Conservation (phyloP, 1,140 invertebrate genomes). For the Anoplolepis gracilipes region DNA sequence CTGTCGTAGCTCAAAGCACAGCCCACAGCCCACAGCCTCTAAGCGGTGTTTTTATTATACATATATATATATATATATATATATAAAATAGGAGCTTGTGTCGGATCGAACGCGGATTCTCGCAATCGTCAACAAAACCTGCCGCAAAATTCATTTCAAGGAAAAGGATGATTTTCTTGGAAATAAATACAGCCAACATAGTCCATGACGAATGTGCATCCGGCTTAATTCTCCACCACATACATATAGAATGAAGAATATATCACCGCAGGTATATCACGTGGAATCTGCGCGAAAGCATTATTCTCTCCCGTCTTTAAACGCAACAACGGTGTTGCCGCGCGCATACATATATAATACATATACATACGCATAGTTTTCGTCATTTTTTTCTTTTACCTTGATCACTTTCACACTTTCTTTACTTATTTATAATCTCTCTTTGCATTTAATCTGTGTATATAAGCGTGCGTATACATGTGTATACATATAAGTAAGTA, state of each 20-base stretch:
- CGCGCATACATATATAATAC: background rate
- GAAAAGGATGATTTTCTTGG: conserved; percentile 75
- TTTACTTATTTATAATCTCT: too few relatives aligned
- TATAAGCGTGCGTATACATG: too few relatives aligned
- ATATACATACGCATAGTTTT: conserved; percentile 3
- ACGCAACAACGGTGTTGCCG: conserved; percentile 35
- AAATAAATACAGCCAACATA: conserved; percentile 67
- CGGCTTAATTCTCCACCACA: conserved; percentile 68
- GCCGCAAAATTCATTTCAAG: conserved; percentile 72
- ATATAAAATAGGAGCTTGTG: conserved; percentile 16
- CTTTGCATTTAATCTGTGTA: too few relatives aligned
- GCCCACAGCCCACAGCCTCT: too few relatives aligned
- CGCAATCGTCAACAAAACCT: conserved; percentile 64
- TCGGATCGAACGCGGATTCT: background rate
- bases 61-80: too few relatives aligned
- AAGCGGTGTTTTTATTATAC: too few relatives aligned
- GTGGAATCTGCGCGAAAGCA: conserved; percentile 74
- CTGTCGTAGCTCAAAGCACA: too few relatives aligned
- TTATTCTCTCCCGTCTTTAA: conserved; percentile 65
- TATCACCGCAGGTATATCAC: conserved; percentile 75
- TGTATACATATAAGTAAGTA: too few relatives aligned
- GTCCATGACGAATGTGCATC: conserved; percentile 77
- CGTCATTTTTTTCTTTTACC: conserved; percentile 75
- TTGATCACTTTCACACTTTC: conserved; percentile 51
- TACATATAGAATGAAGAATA: conserved; percentile 71